Evolutionary conservation across 1,140 invertebrate species (phyloP).

Genomic region (Calephelis virginiensis): DNA sequence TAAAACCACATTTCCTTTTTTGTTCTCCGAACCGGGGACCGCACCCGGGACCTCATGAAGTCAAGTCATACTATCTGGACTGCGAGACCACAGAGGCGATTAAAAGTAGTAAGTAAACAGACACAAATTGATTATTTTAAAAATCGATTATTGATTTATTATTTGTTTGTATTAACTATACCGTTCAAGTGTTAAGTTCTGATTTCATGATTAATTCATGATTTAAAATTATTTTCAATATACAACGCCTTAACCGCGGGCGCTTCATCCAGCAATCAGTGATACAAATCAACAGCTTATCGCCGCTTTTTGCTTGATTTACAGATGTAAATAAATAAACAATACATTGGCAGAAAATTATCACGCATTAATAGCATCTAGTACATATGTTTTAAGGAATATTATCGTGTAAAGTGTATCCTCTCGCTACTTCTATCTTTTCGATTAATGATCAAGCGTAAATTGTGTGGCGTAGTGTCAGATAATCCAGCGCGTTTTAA

Average conservation of each 20-base stretch:
- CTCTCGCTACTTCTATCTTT: conserved; percentile 11
- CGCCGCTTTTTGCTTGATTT: conserved; percentile 17
- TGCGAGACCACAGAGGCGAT: too few relatives aligned
- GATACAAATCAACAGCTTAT: conserved; percentile 17
- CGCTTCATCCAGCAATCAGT: conserved; percentile 8
- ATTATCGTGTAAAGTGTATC: background rate
- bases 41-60: too few relatives aligned
- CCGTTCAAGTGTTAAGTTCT: background rate
- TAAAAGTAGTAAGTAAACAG: too few relatives aligned
- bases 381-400: background rate
- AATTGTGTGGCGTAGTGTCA: conserved; percentile 16
- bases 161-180: too few relatives aligned
- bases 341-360: background rate
- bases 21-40: too few relatives aligned
- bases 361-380: background rate
- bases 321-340: conserved; percentile 16
- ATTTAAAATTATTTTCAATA: conserved; percentile 12
- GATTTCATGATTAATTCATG: conserved; percentile 13
- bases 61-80: too few relatives aligned
- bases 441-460: conserved; percentile 16
- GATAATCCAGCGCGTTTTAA: conserved; percentile 12
- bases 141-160: too few relatives aligned
- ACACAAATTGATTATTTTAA: too few relatives aligned
- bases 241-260: background rate
- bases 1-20: too few relatives aligned